These are phyloP conservation scores for Electrona antarctica DNA, from an alignment of 2,113 vertebrate species.

Conservation along the genomic window DNA sequence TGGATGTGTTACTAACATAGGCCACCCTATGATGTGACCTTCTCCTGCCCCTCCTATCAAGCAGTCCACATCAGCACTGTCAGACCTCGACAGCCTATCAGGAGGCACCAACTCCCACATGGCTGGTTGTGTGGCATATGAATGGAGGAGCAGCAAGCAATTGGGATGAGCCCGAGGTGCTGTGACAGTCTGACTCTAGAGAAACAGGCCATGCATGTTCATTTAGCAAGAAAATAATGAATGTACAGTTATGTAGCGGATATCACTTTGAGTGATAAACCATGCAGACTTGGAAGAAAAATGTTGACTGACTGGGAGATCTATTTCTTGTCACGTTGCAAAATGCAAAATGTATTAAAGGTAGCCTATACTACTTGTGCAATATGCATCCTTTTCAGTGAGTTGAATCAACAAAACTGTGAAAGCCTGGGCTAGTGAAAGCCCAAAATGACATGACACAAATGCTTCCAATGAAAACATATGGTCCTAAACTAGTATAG, in stretches of 20 bases:
- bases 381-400: not conserved
- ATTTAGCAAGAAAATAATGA: conserved; percentile 29
- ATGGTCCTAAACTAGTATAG: too few relatives aligned
- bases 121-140: conserved; percentile 40
- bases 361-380: too few relatives aligned
- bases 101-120: conserved; percentile 63
- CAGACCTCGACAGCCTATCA: conserved; percentile 65
- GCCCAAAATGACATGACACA: not conserved
- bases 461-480: too few relatives aligned
- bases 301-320: too few relatives aligned
- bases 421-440: not conserved
- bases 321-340: too few relatives aligned
- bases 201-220: conserved; percentile 57
- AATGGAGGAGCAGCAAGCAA: conserved; percentile 65
- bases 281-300: not conserved
- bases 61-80: conserved; percentile 77
- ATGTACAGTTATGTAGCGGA: not conserved
- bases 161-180: conserved; percentile 32
- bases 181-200: conserved; percentile 28
- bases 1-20: too few relatives aligned
- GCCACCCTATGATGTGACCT: not conserved
- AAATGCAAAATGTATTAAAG: too few relatives aligned
- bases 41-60: conserved; percentile 51
- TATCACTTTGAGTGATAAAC: not conserved
- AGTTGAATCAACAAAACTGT: conserved; percentile 6